Evolutionary conservation across 2,888 invertebrate species (phyloP).

Genomic region (Nephrotoma guestfalica): DNA sequence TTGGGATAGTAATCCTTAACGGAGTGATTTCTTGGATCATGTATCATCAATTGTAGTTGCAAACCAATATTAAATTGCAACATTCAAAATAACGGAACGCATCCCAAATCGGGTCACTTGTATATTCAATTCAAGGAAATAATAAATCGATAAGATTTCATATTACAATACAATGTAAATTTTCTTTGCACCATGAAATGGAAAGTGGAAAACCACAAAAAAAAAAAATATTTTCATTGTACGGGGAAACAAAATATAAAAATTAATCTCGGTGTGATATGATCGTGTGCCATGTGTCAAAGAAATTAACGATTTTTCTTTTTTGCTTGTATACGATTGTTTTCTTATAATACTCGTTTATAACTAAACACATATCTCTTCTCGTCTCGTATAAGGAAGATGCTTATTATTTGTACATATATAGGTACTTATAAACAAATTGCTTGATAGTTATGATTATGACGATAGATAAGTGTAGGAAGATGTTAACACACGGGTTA

Average conservation of each 20-base stretch:
- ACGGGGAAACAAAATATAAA: not conserved
- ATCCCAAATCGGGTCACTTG: no score
- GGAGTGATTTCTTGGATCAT: no score
- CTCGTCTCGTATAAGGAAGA: not conserved
- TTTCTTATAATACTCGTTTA: not conserved
- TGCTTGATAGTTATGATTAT: not conserved
- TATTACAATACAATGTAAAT: not conserved
- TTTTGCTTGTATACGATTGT: not conserved
- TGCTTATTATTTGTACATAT: not conserved
- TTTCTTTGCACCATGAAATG: not conserved
- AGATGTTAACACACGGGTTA: not conserved
- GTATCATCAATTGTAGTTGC: no score
- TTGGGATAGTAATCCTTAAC: no score
- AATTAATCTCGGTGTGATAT: not conserved
- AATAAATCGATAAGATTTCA: not conserved
- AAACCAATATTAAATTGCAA: no score
- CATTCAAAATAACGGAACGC: no score
- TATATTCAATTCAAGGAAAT: not conserved
- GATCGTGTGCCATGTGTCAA: not conserved
- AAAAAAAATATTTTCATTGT: not conserved
- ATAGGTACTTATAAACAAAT: not conserved
- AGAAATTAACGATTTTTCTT: not conserved
- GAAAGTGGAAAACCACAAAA: not conserved
- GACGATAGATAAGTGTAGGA: not conserved
- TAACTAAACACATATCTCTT: not conserved